phyloP scores from a whole-genome alignment of 2,888 invertebrate species.

The Scaptomyza cyrtandrae region DNA sequence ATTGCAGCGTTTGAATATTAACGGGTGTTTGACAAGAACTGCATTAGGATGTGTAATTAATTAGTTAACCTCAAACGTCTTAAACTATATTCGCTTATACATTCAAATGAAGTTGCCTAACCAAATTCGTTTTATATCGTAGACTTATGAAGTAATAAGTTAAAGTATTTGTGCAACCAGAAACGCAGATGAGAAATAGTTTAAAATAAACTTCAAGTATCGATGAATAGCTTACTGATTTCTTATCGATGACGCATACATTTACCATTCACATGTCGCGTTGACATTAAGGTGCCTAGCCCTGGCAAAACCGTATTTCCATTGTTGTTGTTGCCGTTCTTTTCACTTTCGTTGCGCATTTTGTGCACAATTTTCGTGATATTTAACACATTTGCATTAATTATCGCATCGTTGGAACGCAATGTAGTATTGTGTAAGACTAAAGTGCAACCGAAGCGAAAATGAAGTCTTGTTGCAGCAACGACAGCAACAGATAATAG shows the following conservation, averaged over 20 bases:
- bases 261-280: conserved; percentile 39
- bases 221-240: conserved; percentile 7
- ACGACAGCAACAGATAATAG: conserved; percentile 60
- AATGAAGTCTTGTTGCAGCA: conserved; percentile 58
- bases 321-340: conserved; percentile 60
- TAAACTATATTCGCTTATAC: too few relatives aligned
- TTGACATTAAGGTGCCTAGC: background rate
- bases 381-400: conserved; percentile 49
- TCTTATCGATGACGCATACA: conserved; percentile 30
- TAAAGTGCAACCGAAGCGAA: conserved; percentile 42
- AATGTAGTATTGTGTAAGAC: conserved; percentile 41
- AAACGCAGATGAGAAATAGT: background rate
- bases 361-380: conserved; percentile 46
- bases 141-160: background rate
- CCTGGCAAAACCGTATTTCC: conserved; percentile 39
- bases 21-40: background rate
- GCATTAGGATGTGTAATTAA: too few relatives aligned
- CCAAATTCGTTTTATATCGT: background rate
- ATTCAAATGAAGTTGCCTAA: too few relatives aligned
- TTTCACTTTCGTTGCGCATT: conserved; percentile 72
- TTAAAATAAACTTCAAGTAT: background rate
- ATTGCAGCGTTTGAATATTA: conserved; percentile 22
- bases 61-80: too few relatives aligned
- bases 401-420: conserved; percentile 34
- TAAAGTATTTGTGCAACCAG: background rate